Conservation (phyloP, 2,113 vertebrate genomes). For the Ascaphus truei region DNA sequence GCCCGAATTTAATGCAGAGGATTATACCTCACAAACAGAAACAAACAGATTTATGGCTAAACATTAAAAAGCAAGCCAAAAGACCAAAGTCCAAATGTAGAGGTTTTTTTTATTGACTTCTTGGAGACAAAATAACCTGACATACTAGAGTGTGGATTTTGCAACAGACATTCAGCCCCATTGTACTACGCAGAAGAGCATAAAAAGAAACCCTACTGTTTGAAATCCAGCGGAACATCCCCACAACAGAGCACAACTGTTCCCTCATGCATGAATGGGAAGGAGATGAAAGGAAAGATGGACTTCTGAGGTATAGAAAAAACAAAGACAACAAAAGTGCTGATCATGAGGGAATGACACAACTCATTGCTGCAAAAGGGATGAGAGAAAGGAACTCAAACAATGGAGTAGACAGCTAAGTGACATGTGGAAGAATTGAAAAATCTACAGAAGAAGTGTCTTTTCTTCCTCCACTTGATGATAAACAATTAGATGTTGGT, state of each 20-base stretch:
- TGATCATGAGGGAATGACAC: slow-evolving; percentile 97
- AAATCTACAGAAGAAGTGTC: slow-evolving; percentile 96
- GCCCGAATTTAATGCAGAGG: slow-evolving; percentile 59
- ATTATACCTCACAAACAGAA: slow-evolving; percentile 67
- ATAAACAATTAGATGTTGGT: slow-evolving; percentile 83
- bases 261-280: slow-evolving; percentile 98
- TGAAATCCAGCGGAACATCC: slow-evolving; percentile 98
- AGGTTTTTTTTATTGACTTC: slow-evolving; percentile 99
- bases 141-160: slow-evolving; percentile 93
- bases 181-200: slow-evolving; percentile 94
- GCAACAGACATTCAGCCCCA: slow-evolving; percentile 95
- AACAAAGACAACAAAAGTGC: slow-evolving; percentile 99
- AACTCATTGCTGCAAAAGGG: slow-evolving; percentile 82
- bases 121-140: slow-evolving; percentile 97
- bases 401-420: slow-evolving; percentile 90
- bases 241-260: slow-evolving; percentile 98
- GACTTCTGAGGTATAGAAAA: slow-evolving; percentile 97
- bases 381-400: slow-evolving; percentile 76
- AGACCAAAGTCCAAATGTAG: slow-evolving; percentile 75
- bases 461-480: slow-evolving; percentile 77
- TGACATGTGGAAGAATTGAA: slow-evolving; percentile 96
- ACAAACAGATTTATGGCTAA: slow-evolving; percentile 69
- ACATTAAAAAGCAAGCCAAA: slow-evolving; percentile 54
- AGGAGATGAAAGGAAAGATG: slow-evolving; percentile 97
- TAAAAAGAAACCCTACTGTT: slow-evolving; percentile 98